phyloP scores from a whole-genome alignment of 2,113 vertebrate genomes.

The Scophthalmus maximus region DNA sequence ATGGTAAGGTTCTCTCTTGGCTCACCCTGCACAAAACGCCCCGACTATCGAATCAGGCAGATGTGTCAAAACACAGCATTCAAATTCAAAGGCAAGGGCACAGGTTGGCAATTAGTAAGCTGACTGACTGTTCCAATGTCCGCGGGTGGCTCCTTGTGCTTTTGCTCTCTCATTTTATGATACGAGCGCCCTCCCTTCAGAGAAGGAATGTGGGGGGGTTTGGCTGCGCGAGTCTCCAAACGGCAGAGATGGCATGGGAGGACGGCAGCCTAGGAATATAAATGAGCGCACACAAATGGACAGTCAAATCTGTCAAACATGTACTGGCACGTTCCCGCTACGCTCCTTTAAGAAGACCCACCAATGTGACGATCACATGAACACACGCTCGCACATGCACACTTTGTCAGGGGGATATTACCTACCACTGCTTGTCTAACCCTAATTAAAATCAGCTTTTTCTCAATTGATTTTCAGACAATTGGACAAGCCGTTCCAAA shows the following conservation, averaged over 20 bases:
- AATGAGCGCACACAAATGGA: conserved; percentile 67
- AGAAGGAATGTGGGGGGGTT: conserved; percentile 32
- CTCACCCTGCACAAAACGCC: conserved; percentile 2
- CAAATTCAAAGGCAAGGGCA: conserved; percentile 45
- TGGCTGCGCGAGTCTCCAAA: conserved; percentile 47
- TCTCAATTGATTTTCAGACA: too few species aligned
- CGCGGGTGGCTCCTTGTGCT: conserved; percentile 18
- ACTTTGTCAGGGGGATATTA: too few species aligned
- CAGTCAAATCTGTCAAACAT: conserved; percentile 55
- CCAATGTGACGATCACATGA: neutral
- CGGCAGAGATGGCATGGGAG: conserved; percentile 57
- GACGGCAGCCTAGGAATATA: conserved; percentile 72
- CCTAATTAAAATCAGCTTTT: neutral
- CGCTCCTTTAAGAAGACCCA: conserved; percentile 40
- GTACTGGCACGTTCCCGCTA: conserved; percentile 46
- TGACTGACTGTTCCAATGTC: conserved; percentile 30
- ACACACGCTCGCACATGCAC: neutral
- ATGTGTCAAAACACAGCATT: conserved; percentile 46
- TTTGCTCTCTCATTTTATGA: conserved; percentile 39
- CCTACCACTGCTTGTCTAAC: neutral
- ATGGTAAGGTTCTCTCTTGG: conserved; percentile 24
- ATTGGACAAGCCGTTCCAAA: neutral
- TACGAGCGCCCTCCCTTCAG: conserved; percentile 19
- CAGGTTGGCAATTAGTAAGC: conserved; percentile 55
- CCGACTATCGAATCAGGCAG: conserved; percentile 26